A percentile compares a stretch with the other conserved stretches of the same genome.
phyloP scores from a whole-genome alignment of 2,888 invertebrate genomes.

The Mongoloraphidia duomilia region DNA sequence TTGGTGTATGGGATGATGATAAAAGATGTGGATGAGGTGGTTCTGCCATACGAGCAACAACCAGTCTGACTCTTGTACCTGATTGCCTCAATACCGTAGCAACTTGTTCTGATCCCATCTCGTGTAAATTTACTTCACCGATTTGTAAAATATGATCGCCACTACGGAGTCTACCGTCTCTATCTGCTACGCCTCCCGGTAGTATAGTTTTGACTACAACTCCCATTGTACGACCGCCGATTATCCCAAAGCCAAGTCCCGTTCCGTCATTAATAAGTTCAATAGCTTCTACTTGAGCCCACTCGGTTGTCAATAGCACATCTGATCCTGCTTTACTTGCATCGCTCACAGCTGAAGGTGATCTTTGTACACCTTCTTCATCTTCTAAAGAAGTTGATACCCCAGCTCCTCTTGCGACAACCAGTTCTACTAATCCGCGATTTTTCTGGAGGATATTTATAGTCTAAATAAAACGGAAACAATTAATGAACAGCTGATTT shows the following conservation, averaged over 20 bases:
- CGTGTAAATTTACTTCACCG: conserved; percentile 58
- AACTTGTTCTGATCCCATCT: conserved; percentile 97
- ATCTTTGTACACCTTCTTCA: conserved; percentile 32
- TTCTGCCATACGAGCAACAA: conserved; percentile 85
- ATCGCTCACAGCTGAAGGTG: conserved; percentile 52
- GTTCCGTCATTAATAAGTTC: conserved; percentile 96
- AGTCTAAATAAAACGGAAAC: conserved; percentile 26
- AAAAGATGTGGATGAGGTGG: conserved; percentile 51
- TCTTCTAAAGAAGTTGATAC: conserved; percentile 21
- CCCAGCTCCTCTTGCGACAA: conserved; percentile 34
- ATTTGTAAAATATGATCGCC: conserved; percentile 94
- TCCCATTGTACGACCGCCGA: conserved; percentile 92
- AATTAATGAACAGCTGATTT: too few relatives aligned
- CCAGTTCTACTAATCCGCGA: conserved; percentile 52
- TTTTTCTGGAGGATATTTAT: conserved; percentile 61
- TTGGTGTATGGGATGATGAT: conserved; percentile 45
- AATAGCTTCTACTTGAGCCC: conserved; percentile 95
- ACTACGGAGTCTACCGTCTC: conserved; percentile 90
- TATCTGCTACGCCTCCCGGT: conserved; percentile 93
- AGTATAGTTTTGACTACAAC: conserved; percentile 99
- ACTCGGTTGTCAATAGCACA: conserved; percentile 72
- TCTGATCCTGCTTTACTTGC: conserved; percentile 50
- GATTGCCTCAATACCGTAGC: conserved; percentile 91
- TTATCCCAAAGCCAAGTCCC: conserved; percentile 96
- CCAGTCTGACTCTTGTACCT: conserved; percentile 85